Percentiles rank a stretch among this genome's conserved stretches.
These are phyloP conservation scores for Ondatra zibethicus DNA, from an alignment of 2,113 vertebrate species.

Conservation along the genomic window DNA sequence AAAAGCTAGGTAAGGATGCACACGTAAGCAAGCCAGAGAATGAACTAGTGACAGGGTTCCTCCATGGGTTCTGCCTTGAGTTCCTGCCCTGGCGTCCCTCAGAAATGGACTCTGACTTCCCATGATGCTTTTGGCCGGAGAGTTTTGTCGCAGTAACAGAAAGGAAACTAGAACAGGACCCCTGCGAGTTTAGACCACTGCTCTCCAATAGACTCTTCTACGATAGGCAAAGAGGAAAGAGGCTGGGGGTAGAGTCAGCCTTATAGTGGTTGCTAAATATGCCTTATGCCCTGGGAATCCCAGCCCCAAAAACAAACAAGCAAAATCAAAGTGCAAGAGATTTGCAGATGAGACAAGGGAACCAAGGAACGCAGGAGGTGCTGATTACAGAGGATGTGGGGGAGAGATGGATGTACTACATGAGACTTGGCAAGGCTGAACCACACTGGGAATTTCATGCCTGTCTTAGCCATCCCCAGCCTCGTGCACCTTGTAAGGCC, in stretches of 20 bases:
- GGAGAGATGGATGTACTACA: neutral
- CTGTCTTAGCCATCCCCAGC: neutral
- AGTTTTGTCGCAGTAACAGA: neutral
- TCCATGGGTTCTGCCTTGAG: neutral
- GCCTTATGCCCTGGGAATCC: neutral
- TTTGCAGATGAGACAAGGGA: neutral
- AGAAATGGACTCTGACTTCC: neutral
- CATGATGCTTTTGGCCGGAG: neutral
- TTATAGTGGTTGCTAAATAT: neutral
- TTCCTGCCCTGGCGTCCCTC: neutral
- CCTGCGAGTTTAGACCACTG: too few relatives aligned
- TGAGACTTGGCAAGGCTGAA: constrained; percentile 31
- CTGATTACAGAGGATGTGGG: neutral
- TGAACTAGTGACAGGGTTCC: neutral
- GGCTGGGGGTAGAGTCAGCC: neutral
- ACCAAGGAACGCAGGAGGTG: neutral
- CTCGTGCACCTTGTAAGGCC: neutral
- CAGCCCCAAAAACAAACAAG: neutral
- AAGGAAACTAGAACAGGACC: neutral
- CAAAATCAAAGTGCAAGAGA: neutral
- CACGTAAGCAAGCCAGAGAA: neutral
- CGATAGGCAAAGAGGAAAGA: neutral
- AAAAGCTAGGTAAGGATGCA: neutral
- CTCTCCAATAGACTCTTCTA: too few relatives aligned
- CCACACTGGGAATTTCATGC: neutral